A percentile compares a stretch with the other conserved stretches of the same genome.
Evolutionary conservation across 2,113 vertebrate genomes (phyloP).

Genomic region (Xiphophorus maculatus): DNA sequence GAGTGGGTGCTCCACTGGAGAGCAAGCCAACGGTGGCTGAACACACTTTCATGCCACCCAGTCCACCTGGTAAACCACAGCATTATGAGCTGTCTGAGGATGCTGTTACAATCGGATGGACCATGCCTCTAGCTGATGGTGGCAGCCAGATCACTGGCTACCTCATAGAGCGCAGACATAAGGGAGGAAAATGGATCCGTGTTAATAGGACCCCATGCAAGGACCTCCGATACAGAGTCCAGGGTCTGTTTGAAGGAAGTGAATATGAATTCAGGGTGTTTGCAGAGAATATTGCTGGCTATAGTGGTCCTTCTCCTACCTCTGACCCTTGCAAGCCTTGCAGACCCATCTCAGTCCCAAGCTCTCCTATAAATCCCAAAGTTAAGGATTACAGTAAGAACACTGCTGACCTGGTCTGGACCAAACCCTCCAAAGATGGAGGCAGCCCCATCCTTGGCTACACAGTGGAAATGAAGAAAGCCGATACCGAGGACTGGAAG

Average conservation of each 20-base stretch:
- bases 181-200: constrained; percentile 95
- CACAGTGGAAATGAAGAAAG: constrained; percentile 91
- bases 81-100: constrained; percentile 90
- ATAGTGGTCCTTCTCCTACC: constrained; percentile 91
- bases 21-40: constrained; percentile 93
- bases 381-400: constrained; percentile 94
- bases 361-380: constrained; percentile 95
- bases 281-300: constrained; percentile 95
- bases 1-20: constrained; percentile 92
- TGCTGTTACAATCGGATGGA: constrained; percentile 92
- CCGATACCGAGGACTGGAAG: constrained; percentile 85
- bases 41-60: constrained; percentile 91
- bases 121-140: constrained; percentile 92
- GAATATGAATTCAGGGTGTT: constrained; percentile 97
- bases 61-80: constrained; percentile 92
- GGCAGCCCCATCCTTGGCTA: constrained; percentile 96
- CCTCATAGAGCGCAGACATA: constrained; percentile 93
- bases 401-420: constrained; percentile 94
- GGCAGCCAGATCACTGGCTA: constrained; percentile 95
- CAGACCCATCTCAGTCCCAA: constrained; percentile 90
- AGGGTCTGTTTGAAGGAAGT: constrained; percentile 94
- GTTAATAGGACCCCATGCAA: constrained; percentile 94
- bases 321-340: constrained; percentile 94
- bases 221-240: constrained; percentile 90
- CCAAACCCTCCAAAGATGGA: constrained; percentile 92